Evolutionary conservation across 2,797 vertebrate species (phyloP).

Genomic region (Dendrocincla tyrannina): DNA sequence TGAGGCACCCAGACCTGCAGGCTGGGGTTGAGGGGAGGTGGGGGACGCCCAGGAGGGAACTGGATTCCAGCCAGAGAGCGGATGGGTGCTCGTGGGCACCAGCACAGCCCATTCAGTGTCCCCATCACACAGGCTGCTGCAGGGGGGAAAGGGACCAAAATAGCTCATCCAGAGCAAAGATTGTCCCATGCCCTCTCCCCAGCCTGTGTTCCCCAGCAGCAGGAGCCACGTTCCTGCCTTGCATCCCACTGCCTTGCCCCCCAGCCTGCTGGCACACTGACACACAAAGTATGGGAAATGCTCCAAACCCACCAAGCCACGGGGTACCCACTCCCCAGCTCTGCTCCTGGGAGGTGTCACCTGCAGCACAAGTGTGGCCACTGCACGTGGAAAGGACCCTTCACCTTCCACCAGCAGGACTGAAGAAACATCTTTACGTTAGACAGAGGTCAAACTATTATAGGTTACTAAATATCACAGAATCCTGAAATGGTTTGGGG

Average conservation of each 20-base stretch:
- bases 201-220: fast-evolving
- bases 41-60: background rate
- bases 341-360: background rate
- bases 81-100: fast-evolving
- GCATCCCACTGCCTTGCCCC: background rate
- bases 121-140: fast-evolving
- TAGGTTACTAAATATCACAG: background rate
- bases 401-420: background rate
- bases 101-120: fast-evolving
- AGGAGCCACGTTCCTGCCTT: fast-evolving
- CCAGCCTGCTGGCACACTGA: fast-evolving
- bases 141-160: background rate
- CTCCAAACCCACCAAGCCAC: background rate
- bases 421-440: background rate
- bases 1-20: background rate
- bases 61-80: fast-evolving
- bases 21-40: fast-evolving
- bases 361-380: background rate
- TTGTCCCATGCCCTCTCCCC: fast-evolving
- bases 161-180: fast-evolving
- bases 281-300: fast-evolving
- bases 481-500: background rate
- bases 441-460: fast-evolving
- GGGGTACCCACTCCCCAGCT: fast-evolving
- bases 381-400: background rate